Conservation (phyloP, 2,888 invertebrate genomes). For the Atrina japonica region DNA sequence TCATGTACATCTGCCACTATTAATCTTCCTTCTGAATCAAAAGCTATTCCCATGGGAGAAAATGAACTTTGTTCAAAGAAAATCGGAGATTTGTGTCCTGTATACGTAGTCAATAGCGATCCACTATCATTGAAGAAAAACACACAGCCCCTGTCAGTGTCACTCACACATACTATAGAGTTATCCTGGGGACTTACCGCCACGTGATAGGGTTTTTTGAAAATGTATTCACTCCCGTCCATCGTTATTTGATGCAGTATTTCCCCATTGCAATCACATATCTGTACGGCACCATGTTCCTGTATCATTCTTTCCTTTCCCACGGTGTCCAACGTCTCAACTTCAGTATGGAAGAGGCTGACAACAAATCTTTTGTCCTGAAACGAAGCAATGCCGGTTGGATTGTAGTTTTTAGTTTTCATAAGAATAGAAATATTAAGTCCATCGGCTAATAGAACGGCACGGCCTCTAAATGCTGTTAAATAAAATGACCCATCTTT, state of each 20-base stretch:
- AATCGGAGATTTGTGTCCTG: not conserved
- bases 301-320: not conserved
- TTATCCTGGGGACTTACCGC: not conserved
- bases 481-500: too few species aligned
- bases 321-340: too few species aligned
- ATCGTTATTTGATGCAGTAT: not conserved
- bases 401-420: too few species aligned
- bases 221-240: not conserved
- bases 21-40: not conserved
- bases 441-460: too few species aligned
- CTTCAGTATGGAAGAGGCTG: too few species aligned
- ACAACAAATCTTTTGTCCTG: too few species aligned
- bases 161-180: conserved; percentile 5
- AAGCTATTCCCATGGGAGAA: not conserved
- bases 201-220: not conserved
- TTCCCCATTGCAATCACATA: conserved; percentile 4
- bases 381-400: too few species aligned
- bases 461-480: too few species aligned
- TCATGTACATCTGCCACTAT: not conserved
- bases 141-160: not conserved
- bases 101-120: not conserved
- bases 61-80: not conserved
- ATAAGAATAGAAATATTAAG: too few species aligned
- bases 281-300: not conserved
- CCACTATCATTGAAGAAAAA: conserved; percentile 1